Evolutionary conservation across 1,140 invertebrate genomes (phyloP), one percentile per base, ranked within the genome.

Genomic region (Drosophila bifasciata): DNA sequence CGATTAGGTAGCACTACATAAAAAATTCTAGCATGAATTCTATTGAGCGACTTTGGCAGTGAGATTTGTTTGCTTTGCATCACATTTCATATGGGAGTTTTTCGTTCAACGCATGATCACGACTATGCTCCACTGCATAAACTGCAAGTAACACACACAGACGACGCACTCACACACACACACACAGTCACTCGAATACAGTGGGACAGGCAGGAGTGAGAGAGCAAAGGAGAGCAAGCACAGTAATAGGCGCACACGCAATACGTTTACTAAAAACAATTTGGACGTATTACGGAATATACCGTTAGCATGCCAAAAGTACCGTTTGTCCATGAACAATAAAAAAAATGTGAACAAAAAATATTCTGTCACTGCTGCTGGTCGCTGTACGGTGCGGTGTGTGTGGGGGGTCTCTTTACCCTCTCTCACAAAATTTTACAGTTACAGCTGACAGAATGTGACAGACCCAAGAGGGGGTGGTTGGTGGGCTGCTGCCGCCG

Each of bases 301-400:
- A 56, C 70, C 70, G 70, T 73, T 73, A 73, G 58, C 23, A 13
- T 13, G 32, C 32, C 57, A 73, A 56, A 49, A 57, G 67, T 72
- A 74, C 25, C 45, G 49, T 53, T 43, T 25, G 58, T 43, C 39
- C 46, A 19, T 25, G 39, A 68, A 69, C 48, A 44, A 13, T 17
- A 23, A 23, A 39, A 32, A 32, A 40, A 66, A 70, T 43, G 51
- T 40, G 15, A 25, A 43, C 50, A 48, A 16, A 50, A 36, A 50
- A 25, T 15, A 25, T 66, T 66, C 23, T 48, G 70, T 46, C 57
- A 40, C 45, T 56, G 46, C 45, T 56, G 19, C 19, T 46, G 17
- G 17, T 21, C 11, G 23, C 32, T 36, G 3, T 36, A 16, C 9
- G 45, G 32, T 21, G 46, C 23, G 16, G 70, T 23, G 8, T 28